These are phyloP conservation scores for Globodera rostochiensis DNA, from an alignment of 1,140 invertebrate species.

Conservation along the genomic window DNA sequence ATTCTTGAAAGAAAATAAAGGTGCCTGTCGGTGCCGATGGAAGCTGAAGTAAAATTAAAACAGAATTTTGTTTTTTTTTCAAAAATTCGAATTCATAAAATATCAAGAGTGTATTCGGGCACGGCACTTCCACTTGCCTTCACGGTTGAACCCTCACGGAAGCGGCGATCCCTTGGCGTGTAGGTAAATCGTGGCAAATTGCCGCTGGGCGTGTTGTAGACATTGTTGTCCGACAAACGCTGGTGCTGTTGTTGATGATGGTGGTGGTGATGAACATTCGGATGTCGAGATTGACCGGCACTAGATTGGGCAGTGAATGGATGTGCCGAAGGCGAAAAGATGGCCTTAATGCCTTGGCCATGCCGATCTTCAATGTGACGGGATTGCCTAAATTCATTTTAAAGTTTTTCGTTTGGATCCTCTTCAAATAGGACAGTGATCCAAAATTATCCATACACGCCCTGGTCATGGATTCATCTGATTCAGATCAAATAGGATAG, in stretches of 20 bases:
- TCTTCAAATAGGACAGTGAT: too few relatives aligned
- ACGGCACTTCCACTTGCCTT: conserved; percentile 37
- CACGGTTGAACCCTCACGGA: conserved; percentile 58
- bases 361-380: not conserved
- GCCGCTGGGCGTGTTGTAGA: not conserved
- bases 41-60: too few relatives aligned
- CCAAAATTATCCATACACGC: too few relatives aligned
- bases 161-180: conserved; percentile 51
- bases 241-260: not conserved
- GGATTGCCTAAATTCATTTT: not conserved
- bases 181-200: conserved; percentile 55
- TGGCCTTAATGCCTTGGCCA: too few relatives aligned
- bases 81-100: too few relatives aligned
- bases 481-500: too few relatives aligned
- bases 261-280: not conserved
- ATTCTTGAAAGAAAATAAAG: too few relatives aligned
- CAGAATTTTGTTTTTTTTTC: too few relatives aligned
- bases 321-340: not conserved
- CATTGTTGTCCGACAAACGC: not conserved
- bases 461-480: too few relatives aligned
- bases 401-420: not conserved
- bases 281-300: not conserved
- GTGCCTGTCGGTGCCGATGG: too few relatives aligned
- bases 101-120: too few relatives aligned
- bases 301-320: not conserved